Conservation (phyloP, 2,113 vertebrate species). For the Oryzias javanicus region DNA sequence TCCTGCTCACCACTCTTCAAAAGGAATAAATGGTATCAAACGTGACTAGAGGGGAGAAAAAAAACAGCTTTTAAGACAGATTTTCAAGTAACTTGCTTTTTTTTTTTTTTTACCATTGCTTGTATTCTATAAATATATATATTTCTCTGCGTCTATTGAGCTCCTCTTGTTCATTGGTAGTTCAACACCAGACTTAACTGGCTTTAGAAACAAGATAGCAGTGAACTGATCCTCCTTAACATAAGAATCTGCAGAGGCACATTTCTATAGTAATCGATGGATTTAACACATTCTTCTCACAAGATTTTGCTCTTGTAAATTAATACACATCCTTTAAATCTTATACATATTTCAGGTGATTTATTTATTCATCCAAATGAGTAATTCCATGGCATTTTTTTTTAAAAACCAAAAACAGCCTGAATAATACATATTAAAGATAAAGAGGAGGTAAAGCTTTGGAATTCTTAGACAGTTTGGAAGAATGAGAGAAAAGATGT, state of each 20-base stretch:
- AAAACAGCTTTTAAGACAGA: not conserved
- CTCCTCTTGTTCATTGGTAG: not conserved
- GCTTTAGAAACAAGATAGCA: not conserved
- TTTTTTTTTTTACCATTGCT: no score
- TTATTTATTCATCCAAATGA: not conserved
- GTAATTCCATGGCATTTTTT: not conserved
- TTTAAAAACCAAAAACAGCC: not conserved
- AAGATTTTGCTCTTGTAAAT: not conserved
- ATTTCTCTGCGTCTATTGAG: not conserved
- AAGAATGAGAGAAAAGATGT: not conserved
- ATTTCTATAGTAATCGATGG: not conserved
- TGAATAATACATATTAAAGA: not conserved
- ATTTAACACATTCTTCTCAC: no score
- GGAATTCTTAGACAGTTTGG: not conserved
- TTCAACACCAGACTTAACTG: not conserved
- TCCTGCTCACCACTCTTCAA: conserved; percentile 40
- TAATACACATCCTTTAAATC: not conserved
- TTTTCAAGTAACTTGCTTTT: not conserved
- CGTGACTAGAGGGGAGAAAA: not conserved
- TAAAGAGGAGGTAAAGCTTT: not conserved
- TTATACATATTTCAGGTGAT: not conserved
- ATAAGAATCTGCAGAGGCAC: not conserved
- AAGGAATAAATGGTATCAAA: conserved; percentile 34
- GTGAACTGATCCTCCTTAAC: not conserved
- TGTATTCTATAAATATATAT: not conserved